A percentile compares a stretch with the other conserved stretches of the same genome.
phyloP scores from a whole-genome alignment of 2,113 vertebrate species.

The Coptodon bakossiorum region DNA sequence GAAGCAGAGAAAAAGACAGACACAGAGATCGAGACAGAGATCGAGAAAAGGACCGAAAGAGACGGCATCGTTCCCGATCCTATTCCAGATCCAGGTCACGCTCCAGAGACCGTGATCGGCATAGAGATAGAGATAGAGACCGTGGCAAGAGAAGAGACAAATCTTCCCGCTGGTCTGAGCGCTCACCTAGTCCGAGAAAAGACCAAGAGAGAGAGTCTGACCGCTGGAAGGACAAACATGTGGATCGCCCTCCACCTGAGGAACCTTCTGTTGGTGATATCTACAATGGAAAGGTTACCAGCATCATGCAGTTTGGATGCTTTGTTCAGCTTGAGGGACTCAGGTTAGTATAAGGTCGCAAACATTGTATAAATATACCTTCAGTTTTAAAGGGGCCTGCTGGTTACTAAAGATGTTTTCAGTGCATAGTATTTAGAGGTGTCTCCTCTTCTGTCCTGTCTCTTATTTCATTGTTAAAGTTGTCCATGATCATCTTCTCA shows the following conservation, averaged over 20 bases:
- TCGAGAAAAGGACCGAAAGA: slow-evolving; percentile 67
- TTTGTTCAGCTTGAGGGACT: slow-evolving; percentile 97
- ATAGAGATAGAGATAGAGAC: slow-evolving; percentile 62
- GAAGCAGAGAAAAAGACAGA: slow-evolving; percentile 73
- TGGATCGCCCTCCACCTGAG: slow-evolving; percentile 90
- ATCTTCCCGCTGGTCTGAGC: slow-evolving; percentile 69
- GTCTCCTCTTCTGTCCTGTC: accelerated
- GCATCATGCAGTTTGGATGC: slow-evolving; percentile 99
- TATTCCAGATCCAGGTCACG: slow-evolving; percentile 83
- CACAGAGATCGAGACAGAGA: slow-evolving; percentile 68
- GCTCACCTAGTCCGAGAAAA: slow-evolving; percentile 76
- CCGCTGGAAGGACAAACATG: slow-evolving; percentile 90
- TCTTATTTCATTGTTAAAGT: not conserved
- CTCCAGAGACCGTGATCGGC: slow-evolving; percentile 74
- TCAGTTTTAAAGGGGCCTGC: accelerated
- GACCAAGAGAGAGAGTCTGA: slow-evolving; percentile 72
- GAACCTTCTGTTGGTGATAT: slow-evolving; percentile 94
- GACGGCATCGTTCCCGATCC: slow-evolving; percentile 65
- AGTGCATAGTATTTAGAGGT: not conserved
- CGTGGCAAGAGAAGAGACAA: slow-evolving; percentile 49
- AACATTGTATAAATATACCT: not conserved
- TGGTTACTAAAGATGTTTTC: not conserved
- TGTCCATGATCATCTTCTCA: not conserved
- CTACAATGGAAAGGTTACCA: slow-evolving; percentile 96
- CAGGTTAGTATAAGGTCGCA: slow-evolving; percentile 66